phyloP scores from a whole-genome alignment of 2,113 vertebrate species.

The Gobiocypris rarus region DNA sequence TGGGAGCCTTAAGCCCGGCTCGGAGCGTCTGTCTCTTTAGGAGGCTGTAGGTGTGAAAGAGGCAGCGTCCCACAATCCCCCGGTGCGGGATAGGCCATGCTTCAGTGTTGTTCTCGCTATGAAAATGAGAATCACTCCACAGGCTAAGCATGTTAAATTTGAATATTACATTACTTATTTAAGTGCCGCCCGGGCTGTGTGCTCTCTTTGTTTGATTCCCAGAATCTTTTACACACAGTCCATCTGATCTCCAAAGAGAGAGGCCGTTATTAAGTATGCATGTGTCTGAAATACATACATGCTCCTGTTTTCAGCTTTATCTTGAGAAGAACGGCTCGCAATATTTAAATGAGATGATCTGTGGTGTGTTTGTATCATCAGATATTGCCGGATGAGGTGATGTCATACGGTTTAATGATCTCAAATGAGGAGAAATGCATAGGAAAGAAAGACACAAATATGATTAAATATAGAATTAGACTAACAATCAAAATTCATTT shows the following conservation, averaged over 20 bases:
- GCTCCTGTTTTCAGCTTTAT: background rate
- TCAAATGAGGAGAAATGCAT: no score
- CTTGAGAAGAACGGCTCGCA: no score
- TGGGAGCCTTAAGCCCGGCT: constrained; percentile 26
- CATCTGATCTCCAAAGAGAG: constrained; percentile 7
- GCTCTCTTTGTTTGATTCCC: background rate
- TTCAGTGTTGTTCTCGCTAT: background rate
- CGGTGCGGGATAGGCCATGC: background rate
- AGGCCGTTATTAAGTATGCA: constrained; percentile 1
- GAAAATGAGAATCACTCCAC: constrained; percentile 27
- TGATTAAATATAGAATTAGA: no score
- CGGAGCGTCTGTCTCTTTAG: background rate
- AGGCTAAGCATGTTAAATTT: background rate
- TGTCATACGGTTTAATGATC: no score
- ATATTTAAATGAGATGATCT: no score
- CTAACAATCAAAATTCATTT: no score
- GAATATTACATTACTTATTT: constrained; percentile 41
- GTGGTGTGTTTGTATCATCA: no score
- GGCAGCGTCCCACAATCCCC: constrained; percentile 13
- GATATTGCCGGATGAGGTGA: no score
- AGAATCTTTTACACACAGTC: constrained; percentile 12
- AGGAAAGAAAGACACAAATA: no score
- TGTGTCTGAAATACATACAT: background rate
- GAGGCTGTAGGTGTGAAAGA: constrained; percentile 21
- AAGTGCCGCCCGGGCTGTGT: background rate